Evolutionary conservation across 2,797 vertebrate genomes (phyloP), one percentile per base, ranked within the genome.

Genomic region (Chaetophractus vellerosus): DNA sequence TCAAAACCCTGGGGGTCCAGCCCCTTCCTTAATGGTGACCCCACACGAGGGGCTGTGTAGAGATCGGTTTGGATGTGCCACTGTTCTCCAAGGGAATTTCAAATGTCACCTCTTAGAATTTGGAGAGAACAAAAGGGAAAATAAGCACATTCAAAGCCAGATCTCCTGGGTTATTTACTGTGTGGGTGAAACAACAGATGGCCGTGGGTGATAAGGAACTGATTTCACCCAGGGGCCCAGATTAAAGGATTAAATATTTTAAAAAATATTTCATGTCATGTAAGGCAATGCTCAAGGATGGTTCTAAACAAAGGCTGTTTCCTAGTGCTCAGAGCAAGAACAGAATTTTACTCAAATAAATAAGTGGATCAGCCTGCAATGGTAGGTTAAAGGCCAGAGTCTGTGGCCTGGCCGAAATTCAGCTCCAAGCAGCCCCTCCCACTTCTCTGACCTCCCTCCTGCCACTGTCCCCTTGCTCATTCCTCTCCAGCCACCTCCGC

Each of bases 181-280:
- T 9, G 8, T 3, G 0, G 59, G 23, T 0, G 3, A 38, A 68
- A 80, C 68, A 41, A 36, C 66, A 88, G 94, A 85, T 61, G 87
- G 71, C 11, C 0, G 0, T 18, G 24, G 31, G 59, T 69, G 87
- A 93, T n/a, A 26, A 63, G 90, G 88, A 28, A 21, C 28, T 23
- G 26, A 24, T 57, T 63, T 59, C 38, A 45, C 55, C 0, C 0
- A 90, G 41, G 41, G 28, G 21, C 45, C 23, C 28, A 31, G 93
- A 84, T 86, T 41, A 89, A 85, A 94, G 68, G 76, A 45, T 59
- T 72, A 21, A 41, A 55, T n/a, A n/a, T 92, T 93, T 76, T 55
- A 59, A 31, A 71, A 91, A 90, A 81, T 71, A 79, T 72, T 93
- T 66, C 9, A 16, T 50, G 72, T 88, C 33, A 16, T 19, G 16